These are phyloP conservation scores for Coracias cyanogaster DNA, from an alignment of 2,797 vertebrate species.

Conservation along the genomic window DNA sequence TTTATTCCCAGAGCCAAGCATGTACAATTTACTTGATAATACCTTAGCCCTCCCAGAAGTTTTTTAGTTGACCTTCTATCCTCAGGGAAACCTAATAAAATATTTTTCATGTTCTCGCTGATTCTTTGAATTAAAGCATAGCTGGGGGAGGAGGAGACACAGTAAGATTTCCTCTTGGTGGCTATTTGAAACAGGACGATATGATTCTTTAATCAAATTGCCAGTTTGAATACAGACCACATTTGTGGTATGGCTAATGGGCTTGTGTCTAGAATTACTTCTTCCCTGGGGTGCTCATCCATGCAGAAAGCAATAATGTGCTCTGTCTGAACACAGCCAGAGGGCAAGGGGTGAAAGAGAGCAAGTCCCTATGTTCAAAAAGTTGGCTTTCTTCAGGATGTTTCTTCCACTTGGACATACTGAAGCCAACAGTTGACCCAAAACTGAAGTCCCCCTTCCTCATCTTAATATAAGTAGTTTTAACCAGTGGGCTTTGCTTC, in stretches of 20 bases:
- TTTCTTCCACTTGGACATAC: neutral
- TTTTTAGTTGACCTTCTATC: neutral
- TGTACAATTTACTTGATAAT: neutral
- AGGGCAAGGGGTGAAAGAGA: neutral
- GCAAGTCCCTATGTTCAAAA: rapidly evolving
- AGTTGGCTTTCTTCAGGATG: neutral
- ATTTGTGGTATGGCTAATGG: neutral
- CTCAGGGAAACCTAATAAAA: neutral
- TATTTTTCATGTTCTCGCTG: neutral
- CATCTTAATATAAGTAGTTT: neutral
- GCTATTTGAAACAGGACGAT: neutral
- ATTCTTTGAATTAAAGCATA: neutral
- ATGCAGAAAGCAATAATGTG: neutral
- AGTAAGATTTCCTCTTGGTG: neutral
- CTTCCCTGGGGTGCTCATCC: neutral
- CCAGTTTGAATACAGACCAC: neutral
- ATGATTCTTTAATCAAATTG: neutral
- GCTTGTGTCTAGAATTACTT: neutral
- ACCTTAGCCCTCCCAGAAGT: neutral
- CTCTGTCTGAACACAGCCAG: neutral
- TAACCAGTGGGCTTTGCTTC: neutral
- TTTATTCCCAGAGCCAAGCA: neutral
- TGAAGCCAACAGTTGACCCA: neutral
- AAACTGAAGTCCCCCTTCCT: neutral
- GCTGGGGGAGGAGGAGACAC: neutral